phyloP scores from a whole-genome alignment of 1,140 invertebrate genomes.

The Pygmarrhopalites habei region DNA sequence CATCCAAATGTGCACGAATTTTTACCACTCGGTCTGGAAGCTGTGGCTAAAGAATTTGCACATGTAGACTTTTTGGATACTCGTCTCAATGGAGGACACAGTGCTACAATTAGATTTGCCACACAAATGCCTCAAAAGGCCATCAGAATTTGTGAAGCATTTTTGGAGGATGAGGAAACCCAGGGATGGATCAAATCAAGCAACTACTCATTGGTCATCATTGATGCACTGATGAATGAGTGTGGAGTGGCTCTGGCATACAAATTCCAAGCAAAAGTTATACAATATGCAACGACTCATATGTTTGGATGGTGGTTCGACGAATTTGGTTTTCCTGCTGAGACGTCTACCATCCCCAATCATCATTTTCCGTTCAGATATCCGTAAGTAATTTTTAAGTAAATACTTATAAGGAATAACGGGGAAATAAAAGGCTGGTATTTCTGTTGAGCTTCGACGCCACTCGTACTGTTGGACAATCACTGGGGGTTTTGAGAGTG shows the following conservation, averaged over 20 bases:
- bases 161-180: conserved; percentile 8
- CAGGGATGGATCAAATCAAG: conserved; percentile 6
- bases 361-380: not conserved
- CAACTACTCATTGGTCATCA: conserved; percentile 57
- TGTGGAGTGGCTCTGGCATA: conserved; percentile 64
- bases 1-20: conserved; percentile 1
- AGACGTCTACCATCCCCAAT: conserved; percentile 18
- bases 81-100: not conserved
- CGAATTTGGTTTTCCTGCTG: conserved; percentile 7
- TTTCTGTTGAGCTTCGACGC: too few species aligned
- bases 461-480: too few species aligned
- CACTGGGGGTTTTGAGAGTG: too few species aligned
- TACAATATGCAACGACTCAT: conserved; percentile 7
- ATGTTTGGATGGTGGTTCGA: conserved; percentile 17
- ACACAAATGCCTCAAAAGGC: not conserved
- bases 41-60: not conserved
- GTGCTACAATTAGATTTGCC: not conserved
- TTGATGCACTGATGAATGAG: conserved; percentile 71
- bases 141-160: not conserved
- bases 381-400: conserved; percentile 13
- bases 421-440: too few species aligned
- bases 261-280: conserved; percentile 49
- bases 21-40: conserved; percentile 5
- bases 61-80: not conserved
- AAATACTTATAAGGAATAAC: too few species aligned